phyloP scores from a whole-genome alignment of 2,113 vertebrate species.

The Leptobrachium leishanense region DNA sequence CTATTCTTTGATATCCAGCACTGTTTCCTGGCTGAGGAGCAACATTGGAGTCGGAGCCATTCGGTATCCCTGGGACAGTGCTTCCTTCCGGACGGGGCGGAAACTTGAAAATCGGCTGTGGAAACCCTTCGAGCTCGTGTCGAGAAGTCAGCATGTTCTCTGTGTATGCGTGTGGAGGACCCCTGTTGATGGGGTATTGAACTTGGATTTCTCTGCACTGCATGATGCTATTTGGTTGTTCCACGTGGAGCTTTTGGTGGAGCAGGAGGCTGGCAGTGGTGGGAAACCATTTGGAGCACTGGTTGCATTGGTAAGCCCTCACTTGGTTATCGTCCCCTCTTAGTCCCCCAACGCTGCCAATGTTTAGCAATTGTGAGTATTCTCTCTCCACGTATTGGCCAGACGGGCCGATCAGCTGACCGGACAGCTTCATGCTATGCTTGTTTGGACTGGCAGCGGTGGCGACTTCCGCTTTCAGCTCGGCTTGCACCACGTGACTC shows the following conservation, averaged over 20 bases:
- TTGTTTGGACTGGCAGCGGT: background rate
- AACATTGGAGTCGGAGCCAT: background rate
- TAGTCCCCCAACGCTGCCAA: background rate
- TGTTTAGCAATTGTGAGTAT: conserved; percentile 3
- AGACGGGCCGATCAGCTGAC: conserved; percentile 41
- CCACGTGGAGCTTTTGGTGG: conserved; percentile 38
- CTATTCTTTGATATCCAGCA: conserved; percentile 20
- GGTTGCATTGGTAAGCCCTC: conserved; percentile 41
- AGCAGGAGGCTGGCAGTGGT: conserved; percentile 36
- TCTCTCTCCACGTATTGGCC: conserved; percentile 43
- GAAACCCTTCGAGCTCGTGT: conserved; percentile 22
- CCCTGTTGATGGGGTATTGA: conserved; percentile 27
- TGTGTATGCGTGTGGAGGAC: conserved; percentile 22
- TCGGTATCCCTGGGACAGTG: conserved; percentile 6
- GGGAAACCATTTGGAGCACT: conserved; percentile 42
- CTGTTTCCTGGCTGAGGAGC: conserved; percentile 13
- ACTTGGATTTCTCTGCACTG: conserved; percentile 44
- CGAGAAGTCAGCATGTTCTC: conserved; percentile 35
- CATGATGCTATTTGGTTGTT: conserved; percentile 28
- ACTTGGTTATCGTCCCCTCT: conserved; percentile 33
- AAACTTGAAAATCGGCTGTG: conserved; percentile 19
- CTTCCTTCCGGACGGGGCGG: background rate
- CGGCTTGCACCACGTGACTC: conserved; percentile 10
- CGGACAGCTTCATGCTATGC: conserved; percentile 15
- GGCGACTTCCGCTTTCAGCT: background rate